A percentile compares a stretch with the other conserved stretches of the same genome.
phyloP scores from a whole-genome alignment of 2,888 invertebrate genomes.

The Acronicta leporina region DNA sequence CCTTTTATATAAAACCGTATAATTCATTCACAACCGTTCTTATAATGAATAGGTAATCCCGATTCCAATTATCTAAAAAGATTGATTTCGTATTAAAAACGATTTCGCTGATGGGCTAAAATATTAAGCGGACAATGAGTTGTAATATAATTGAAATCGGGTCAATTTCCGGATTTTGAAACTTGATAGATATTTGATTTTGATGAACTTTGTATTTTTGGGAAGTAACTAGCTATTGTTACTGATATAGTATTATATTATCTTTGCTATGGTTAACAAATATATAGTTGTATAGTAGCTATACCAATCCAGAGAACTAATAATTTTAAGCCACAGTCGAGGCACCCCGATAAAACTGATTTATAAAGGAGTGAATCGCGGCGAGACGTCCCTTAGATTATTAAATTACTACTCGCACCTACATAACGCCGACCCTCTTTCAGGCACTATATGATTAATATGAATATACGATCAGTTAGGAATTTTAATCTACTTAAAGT shows the following conservation, averaged over 20 bases:
- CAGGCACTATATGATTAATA: constrained; percentile 76
- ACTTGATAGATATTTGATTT: not conserved
- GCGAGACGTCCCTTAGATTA: constrained; percentile 76
- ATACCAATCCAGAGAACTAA: constrained; percentile 65
- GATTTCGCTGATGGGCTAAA: constrained; percentile 5
- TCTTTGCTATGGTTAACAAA: constrained; percentile 9
- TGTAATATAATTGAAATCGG: constrained; percentile 3
- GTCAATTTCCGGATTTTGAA: constrained; percentile 5
- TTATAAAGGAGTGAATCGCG: constrained; percentile 73
- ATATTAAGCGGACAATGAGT: not conserved
- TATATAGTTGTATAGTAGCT: constrained; percentile 52
- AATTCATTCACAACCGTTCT: not conserved
- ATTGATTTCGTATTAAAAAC: not conserved
- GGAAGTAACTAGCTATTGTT: not conserved
- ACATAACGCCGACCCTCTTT: constrained; percentile 69
- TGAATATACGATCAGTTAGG: constrained; percentile 73
- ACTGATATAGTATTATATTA: too few relatives aligned
- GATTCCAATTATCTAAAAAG: not conserved
- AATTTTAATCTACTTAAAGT: constrained; percentile 82
- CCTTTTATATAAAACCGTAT: not conserved
- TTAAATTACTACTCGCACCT: constrained; percentile 75
- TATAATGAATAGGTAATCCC: not conserved
- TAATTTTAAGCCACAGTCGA: constrained; percentile 73
- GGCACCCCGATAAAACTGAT: constrained; percentile 78
- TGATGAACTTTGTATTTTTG: constrained; percentile 5